Base-by-base conservation (phyloP, 2,113 vertebrate species). In the Ophthalmolycus amberensis region DNA sequence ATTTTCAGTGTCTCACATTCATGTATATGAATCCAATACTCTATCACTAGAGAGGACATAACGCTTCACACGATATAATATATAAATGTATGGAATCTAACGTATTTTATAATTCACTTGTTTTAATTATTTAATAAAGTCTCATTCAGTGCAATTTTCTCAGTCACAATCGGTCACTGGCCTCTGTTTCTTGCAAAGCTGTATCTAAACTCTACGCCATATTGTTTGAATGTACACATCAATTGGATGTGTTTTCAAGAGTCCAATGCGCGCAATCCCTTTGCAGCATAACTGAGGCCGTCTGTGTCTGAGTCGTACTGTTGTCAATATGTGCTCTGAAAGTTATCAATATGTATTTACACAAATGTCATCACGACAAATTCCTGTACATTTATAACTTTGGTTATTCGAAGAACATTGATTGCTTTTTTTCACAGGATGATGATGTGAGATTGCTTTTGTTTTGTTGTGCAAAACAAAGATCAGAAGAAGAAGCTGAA, bases 361-460 rank as follows among this genome's bases (percentile, higher is more conserved):
- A 63, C 11, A 22, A 71, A 37, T 46, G 15, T 54, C 58, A 63
- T 42, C 6, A 7, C 48, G 67, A 44, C 63, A 71, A 62, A 69
- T 65, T 64, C 20, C 38, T 64, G 50, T 29, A 27, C 7, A 52
- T 63, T 64, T 82, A 27, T 88, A 56, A 66, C 20, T 7, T 74
- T 50, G 32, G 52, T 60, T 67, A 56, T 32, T 65, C 0, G 2
- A 32, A 66, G 29, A 50, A 15, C 71, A 69, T 77, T 56, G 48
- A 83, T 83, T 0, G 22, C 37, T 69, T 67, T 77, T 71, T 62
- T 71, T 64, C 58, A 50, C 32, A 29, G 12, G 74, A 64, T 29
- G 6, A 37, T 14, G 34, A 69, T 42, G 9, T 18, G 37, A 79
- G 40, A 83, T 82, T 71, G 65, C 48, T 82, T 83, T 71, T 71